A percentile compares a stretch with the other conserved stretches of the same genome.
phyloP scores from a whole-genome alignment of 2,113 vertebrate species.

The Gobio gobio region DNA sequence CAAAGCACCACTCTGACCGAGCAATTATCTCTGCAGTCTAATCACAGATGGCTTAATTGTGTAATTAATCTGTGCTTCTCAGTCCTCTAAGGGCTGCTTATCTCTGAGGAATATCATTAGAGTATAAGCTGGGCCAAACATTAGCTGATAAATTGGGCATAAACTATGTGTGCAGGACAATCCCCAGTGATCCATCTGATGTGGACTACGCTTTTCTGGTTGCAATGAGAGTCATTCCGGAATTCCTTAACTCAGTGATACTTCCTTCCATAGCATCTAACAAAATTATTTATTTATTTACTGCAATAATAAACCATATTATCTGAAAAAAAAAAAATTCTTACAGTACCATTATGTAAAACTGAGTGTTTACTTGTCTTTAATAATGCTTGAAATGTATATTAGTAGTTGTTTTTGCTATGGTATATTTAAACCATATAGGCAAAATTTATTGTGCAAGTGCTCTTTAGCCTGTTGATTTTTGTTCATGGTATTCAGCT shows the following conservation, averaged over 20 bases:
- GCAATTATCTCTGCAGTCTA: constrained; percentile 32
- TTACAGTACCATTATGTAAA: not conserved
- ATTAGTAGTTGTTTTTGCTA: too few relatives aligned
- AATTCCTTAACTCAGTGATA: not conserved
- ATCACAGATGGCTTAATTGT: constrained; percentile 42
- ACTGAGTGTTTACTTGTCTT: too few relatives aligned
- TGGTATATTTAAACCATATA: too few relatives aligned
- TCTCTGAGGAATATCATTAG: constrained; percentile 32
- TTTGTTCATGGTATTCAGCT: too few relatives aligned
- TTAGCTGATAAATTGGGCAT: constrained; percentile 13
- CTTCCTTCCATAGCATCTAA: not conserved
- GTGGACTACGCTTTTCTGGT: not conserved
- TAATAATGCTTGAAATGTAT: too few relatives aligned
- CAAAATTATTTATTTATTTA: not conserved
- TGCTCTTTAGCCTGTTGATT: too few relatives aligned
- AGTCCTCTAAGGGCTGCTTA: constrained; percentile 28
- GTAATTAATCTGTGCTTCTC: constrained; percentile 43
- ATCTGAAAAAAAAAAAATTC: not conserved
- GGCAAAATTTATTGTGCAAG: too few relatives aligned
- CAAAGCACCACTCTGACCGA: constrained; percentile 15
- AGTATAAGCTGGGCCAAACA: constrained; percentile 28
- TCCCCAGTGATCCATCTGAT: constrained; percentile 14
- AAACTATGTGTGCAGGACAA: constrained; percentile 11
- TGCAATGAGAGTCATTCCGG: not conserved
- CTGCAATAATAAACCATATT: not conserved